Percentiles rank a stretch among this genome's conserved stretches.
These are phyloP conservation scores for Netelia melanura DNA, from an alignment of 2,888 invertebrate species.

Conservation along the genomic window DNA sequence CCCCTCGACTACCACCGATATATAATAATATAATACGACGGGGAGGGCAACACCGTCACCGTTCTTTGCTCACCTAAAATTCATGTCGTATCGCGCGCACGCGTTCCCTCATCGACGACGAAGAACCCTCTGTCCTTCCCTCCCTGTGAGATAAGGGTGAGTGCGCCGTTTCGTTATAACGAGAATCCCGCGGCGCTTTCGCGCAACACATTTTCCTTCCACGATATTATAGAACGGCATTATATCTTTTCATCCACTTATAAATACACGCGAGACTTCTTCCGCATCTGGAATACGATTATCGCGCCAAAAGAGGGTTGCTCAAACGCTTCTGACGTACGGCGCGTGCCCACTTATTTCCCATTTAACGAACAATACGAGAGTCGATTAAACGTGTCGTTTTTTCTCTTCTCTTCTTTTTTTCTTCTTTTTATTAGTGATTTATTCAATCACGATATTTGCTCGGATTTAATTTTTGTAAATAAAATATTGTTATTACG, in stretches of 20 bases:
- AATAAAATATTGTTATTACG: no score
- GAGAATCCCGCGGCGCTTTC: constrained; percentile 37
- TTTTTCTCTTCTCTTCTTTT: not conserved
- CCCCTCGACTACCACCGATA: constrained; percentile 23
- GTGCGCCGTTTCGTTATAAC: constrained; percentile 53
- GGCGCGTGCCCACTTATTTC: constrained; percentile 57
- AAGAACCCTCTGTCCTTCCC: not conserved
- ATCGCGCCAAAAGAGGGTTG: constrained; percentile 38
- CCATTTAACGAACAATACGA: not conserved
- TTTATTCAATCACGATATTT: not conserved
- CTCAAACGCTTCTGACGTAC: constrained; percentile 49
- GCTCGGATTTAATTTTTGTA: no score
- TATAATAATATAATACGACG: constrained; percentile 12
- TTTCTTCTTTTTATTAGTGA: not conserved
- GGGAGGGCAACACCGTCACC: constrained; percentile 20
- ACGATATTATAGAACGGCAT: constrained; percentile 31
- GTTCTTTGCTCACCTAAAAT: constrained; percentile 48
- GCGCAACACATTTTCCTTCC: constrained; percentile 33
- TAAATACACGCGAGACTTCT: constrained; percentile 51
- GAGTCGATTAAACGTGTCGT: not conserved
- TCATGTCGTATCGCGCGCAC: constrained; percentile 52
- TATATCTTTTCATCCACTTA: constrained; percentile 20
- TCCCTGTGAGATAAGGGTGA: constrained; percentile 38
- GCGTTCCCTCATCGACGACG: constrained; percentile 18
- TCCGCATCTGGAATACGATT: constrained; percentile 64